Evolutionary conservation across 2,797 vertebrate genomes (phyloP).

Genomic region (Balearica regulorum): DNA sequence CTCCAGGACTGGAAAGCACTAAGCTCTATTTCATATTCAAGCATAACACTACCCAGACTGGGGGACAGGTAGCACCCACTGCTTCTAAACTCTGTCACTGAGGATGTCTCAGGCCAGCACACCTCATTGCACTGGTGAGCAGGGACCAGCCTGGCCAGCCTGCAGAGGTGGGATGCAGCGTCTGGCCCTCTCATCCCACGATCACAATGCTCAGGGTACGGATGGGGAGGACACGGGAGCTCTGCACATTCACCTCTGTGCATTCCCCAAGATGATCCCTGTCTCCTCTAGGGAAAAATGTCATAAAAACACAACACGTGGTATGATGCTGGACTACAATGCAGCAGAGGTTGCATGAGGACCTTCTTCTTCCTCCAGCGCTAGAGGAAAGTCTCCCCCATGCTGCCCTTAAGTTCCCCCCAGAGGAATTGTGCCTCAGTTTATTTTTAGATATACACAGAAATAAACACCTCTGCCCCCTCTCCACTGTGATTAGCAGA

Average conservation of each 20-base stretch:
- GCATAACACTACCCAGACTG: too few relatives aligned
- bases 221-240: neutral
- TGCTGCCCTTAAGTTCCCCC: neutral
- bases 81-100: neutral
- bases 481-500: neutral
- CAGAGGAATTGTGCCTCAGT: neutral
- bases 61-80: neutral
- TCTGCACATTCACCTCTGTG: neutral
- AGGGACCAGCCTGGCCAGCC: neutral
- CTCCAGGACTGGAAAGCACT: neutral
- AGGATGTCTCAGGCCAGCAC: neutral
- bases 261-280: neutral
- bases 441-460: neutral
- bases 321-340: neutral
- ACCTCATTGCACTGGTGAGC: neutral
- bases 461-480: neutral
- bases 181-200: neutral
- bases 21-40: neutral
- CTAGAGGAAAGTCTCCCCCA: neutral
- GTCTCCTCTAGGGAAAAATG: neutral
- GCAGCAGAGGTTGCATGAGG: neutral
- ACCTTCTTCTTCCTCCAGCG: neutral
- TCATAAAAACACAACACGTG: fast-evolving
- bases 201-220: neutral
- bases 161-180: neutral